phyloP scores from a whole-genome alignment of 2,797 vertebrate species.

The Micromesistius poutassou region DNA sequence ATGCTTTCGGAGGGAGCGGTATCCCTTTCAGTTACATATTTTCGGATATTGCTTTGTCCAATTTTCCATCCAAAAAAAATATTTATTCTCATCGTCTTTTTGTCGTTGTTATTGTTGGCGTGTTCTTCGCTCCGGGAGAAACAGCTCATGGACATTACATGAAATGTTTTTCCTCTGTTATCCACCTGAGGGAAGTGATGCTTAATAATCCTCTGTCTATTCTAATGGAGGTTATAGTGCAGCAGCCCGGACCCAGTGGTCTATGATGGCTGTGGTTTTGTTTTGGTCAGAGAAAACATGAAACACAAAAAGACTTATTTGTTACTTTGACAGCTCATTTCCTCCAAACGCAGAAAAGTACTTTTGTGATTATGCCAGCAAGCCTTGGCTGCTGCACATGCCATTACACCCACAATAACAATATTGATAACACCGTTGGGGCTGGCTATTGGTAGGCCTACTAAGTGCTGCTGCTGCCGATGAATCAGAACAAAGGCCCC shows the following conservation, averaged over 20 bases:
- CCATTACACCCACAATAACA: background rate
- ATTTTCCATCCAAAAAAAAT: too few relatives aligned
- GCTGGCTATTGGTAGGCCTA: background rate
- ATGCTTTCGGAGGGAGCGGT: background rate
- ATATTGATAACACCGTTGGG: background rate
- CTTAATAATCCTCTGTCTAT: background rate
- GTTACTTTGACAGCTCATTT: conserved; percentile 4
- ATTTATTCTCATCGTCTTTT: background rate
- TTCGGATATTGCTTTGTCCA: background rate
- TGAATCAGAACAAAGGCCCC: too few relatives aligned
- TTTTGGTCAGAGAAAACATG: background rate
- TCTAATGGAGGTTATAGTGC: background rate
- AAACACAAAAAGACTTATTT: background rate
- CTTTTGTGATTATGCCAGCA: conserved; percentile 1
- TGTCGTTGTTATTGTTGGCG: background rate
- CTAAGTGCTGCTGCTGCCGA: background rate
- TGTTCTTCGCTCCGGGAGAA: background rate
- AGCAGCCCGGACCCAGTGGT: background rate
- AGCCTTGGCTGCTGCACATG: background rate
- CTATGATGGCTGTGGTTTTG: background rate
- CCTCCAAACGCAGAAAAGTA: background rate
- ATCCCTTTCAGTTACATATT: background rate
- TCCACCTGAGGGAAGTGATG: background rate
- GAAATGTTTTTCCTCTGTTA: background rate
- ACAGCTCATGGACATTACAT: background rate